Percentiles rank a stretch among this genome's conserved stretches.
Evolutionary conservation across 2,888 invertebrate genomes (phyloP).

Genomic region (Neuroscelio doddi): DNA sequence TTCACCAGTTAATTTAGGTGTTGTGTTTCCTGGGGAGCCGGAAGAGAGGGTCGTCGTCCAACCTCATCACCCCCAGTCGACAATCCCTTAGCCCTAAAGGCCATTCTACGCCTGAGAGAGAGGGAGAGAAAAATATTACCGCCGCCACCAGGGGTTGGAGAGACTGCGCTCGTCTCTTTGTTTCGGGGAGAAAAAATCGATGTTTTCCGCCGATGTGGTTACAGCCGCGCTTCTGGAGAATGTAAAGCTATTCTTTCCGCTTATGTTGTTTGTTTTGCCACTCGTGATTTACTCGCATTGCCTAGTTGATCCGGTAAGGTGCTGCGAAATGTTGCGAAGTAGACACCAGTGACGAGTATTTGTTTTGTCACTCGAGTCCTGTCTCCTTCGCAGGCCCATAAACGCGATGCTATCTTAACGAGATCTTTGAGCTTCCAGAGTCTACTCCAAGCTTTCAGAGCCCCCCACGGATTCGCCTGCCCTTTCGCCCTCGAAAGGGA

Average conservation of each 20-base stretch:
- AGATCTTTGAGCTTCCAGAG: slow-evolving; percentile 55
- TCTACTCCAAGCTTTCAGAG: slow-evolving; percentile 49
- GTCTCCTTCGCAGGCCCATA: slow-evolving; percentile 45
- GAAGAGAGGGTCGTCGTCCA: slow-evolving; percentile 44
- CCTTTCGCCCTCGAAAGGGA: slow-evolving; percentile 53
- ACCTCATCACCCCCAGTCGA: slow-evolving; percentile 19
- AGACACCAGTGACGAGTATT: slow-evolving; percentile 10
- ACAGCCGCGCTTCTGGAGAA: not conserved
- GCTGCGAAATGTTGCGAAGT: not conserved
- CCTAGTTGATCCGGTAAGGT: slow-evolving; percentile 27
- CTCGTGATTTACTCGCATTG: slow-evolving; percentile 43
- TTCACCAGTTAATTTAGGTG: slow-evolving; percentile 60
- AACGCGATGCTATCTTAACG: slow-evolving; percentile 57
- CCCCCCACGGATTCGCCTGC: slow-evolving; percentile 45
- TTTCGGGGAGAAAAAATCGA: slow-evolving; percentile 38
- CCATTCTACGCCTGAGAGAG: slow-evolving; percentile 30
- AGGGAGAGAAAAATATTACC: slow-evolving; percentile 44
- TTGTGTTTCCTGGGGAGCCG: slow-evolving; percentile 55
- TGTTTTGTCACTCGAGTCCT: slow-evolving; percentile 14
- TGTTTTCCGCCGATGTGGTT: slow-evolving; percentile 22
- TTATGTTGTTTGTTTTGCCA: not conserved
- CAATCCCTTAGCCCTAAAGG: slow-evolving; percentile 38
- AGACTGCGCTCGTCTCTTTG: slow-evolving; percentile 22
- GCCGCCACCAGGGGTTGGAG: slow-evolving; percentile 19
- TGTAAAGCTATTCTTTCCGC: slow-evolving; percentile 2